These are phyloP conservation scores for Ctenosaura bakeri DNA, from an alignment of 2,797 vertebrate genomes.

Conservation along the genomic window DNA sequence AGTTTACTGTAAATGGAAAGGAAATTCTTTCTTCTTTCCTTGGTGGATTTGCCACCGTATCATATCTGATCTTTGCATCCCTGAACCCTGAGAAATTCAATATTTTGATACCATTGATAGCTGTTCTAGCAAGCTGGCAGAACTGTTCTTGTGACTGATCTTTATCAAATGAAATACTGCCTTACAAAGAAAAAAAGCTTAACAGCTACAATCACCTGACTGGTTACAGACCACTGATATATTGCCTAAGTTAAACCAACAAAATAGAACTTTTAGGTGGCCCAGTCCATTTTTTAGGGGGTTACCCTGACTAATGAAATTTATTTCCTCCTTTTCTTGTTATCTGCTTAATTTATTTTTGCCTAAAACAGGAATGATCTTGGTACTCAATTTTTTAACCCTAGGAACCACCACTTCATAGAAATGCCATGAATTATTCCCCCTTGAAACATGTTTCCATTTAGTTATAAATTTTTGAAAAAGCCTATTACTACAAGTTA, in stretches of 20 bases:
- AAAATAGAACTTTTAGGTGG: slow-evolving; percentile 51
- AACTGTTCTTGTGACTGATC: slow-evolving; percentile 17
- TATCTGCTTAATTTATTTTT: slow-evolving; percentile 60
- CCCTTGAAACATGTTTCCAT: slow-evolving; percentile 50
- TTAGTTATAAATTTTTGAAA: background rate
- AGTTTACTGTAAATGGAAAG: slow-evolving; percentile 54
- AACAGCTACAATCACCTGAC: slow-evolving; percentile 8
- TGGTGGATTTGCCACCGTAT: background rate
- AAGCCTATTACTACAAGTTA: slow-evolving; percentile 42
- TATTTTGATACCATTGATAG: slow-evolving; percentile 23
- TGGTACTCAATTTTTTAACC: slow-evolving; percentile 63
- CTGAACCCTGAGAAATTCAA: slow-evolving; percentile 33
- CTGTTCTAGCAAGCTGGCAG: slow-evolving; percentile 33
- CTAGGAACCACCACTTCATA: slow-evolving; percentile 52
- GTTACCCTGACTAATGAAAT: slow-evolving; percentile 23
- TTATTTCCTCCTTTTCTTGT: slow-evolving; percentile 47
- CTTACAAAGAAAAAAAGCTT: slow-evolving; percentile 52
- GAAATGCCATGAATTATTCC: slow-evolving; percentile 25
- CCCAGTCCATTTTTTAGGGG: slow-evolving; percentile 43
- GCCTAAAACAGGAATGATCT: slow-evolving; percentile 54
- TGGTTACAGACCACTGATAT: slow-evolving; percentile 23
- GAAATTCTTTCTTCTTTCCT: slow-evolving; percentile 56
- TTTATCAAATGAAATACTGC: slow-evolving; percentile 52
- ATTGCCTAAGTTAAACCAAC: slow-evolving; percentile 46
- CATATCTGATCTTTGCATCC: slow-evolving; percentile 27